Base-by-base conservation (phyloP, 2,797 vertebrate genomes). In the Arnoldichthys spilopterus region DNA sequence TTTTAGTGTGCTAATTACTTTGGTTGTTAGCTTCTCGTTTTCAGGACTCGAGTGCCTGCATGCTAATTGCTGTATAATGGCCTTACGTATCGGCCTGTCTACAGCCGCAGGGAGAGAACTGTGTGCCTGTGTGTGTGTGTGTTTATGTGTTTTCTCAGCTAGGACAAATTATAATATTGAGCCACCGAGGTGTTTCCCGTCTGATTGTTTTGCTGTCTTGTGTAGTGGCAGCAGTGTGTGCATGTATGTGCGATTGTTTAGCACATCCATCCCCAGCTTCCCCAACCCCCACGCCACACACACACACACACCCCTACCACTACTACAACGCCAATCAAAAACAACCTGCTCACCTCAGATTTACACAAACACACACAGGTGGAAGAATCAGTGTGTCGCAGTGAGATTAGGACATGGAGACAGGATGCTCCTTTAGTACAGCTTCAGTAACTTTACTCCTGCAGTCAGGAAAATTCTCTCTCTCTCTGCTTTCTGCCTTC, bases 51-150 rank as follows among this genome's bases (percentile, higher is more conserved):
- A 64, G 73, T 61, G 72, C 73, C 82, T 79, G 62, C 49, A 61
- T 81, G 82, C 66, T 85, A 82, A 85, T 81, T 76, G 78, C 73
- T 76, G 54, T 78, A 79, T 74, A 81, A 84, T 81, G 80, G 77
- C 80, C 66, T 53, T 74, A 34, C 56, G 61, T 68, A 76, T 80
- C 15, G 43, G 75, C 40, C 73, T 73, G 72, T 74, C 58, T 53
- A 61, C 43, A 74, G 59, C 79, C 67, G 47, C 61, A 71, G 74
- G 74, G 73, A 79, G 18, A 53, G 70, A 76, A 47, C 54, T 37
- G 67, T 45, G 45, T n/a, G 30, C 71, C 30, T 72, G 64, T 64
- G 12, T 53, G 45, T 62, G 24, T 61, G 63, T 68, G 64, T 63
- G 49, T 28, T 30, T 77, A n/a, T 71, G 20, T 58, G 62, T 59